Evolutionary conservation across 2,797 vertebrate species (phyloP).

Genomic region (Falco cherrug): DNA sequence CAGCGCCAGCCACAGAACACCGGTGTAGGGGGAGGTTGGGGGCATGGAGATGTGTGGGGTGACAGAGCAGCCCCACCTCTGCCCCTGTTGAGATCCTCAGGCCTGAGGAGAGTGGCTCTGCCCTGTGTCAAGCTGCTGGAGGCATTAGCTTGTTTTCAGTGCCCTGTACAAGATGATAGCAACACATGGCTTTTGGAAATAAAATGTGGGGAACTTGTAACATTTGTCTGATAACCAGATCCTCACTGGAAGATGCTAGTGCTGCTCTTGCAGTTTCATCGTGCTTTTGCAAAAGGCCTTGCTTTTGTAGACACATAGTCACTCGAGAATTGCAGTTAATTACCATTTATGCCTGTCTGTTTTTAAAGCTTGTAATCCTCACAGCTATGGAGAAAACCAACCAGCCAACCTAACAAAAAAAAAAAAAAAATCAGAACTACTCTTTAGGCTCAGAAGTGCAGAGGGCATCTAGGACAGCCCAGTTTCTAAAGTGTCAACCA

Average conservation of each 20-base stretch:
- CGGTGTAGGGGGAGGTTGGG: background rate
- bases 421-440: background rate
- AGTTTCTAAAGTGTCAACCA: background rate
- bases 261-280: background rate
- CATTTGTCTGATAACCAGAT: background rate
- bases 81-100: background rate
- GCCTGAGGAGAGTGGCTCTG: background rate
- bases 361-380: conserved; percentile 24
- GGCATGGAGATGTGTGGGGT: background rate
- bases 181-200: background rate
- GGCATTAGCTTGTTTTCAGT: background rate
- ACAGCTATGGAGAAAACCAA: conserved; percentile 22
- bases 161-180: background rate
- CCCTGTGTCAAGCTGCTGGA: background rate
- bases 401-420: background rate
- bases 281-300: background rate
- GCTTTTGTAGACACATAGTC: conserved; percentile 11
- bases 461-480: background rate
- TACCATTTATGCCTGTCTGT: conserved; percentile 29
- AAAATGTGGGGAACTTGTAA: background rate
- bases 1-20: background rate
- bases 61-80: background rate
- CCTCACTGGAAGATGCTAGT: background rate
- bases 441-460: background rate
- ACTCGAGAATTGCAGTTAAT: conserved; percentile 50